A percentile compares a stretch with the other conserved stretches of the same genome.
Evolutionary conservation across 2,888 invertebrate species (phyloP).

Genomic region (Rhaphigaster nebulosa): DNA sequence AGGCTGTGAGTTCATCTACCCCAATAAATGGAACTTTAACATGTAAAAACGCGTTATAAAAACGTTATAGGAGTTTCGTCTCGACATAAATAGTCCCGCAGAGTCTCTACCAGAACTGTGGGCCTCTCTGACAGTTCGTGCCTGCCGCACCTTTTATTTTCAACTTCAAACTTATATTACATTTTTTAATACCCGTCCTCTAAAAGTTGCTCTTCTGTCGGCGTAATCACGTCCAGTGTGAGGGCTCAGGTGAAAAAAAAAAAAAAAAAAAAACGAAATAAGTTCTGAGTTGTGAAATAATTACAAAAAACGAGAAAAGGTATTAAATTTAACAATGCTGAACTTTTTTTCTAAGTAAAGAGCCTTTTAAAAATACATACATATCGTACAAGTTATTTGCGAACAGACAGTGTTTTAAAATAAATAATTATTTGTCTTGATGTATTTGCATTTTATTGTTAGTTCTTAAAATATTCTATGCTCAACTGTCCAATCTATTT

Average conservation of each 20-base stretch:
- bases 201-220: slow-evolving; percentile 16
- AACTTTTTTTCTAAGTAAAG: not conserved
- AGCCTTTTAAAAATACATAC: too few species aligned
- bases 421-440: too few species aligned
- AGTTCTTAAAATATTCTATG: too few species aligned
- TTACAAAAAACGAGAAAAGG: not conserved
- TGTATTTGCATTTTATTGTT: too few species aligned
- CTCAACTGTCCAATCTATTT: too few species aligned
- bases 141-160: not conserved
- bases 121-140: slow-evolving; percentile 25
- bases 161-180: slow-evolving; percentile 31
- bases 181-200: slow-evolving; percentile 5
- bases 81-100: not conserved
- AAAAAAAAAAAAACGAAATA: not conserved
- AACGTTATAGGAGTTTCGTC: slow-evolving; percentile 6
- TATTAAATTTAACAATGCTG: too few species aligned
- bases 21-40: not conserved
- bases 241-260: slow-evolving; percentile 6
- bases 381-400: too few species aligned
- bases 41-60: slow-evolving; percentile 35
- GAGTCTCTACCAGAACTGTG: not conserved
- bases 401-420: too few species aligned
- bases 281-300: not conserved
- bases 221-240: slow-evolving; percentile 9
- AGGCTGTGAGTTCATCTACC: not conserved